Percentiles rank a stretch among this genome's conserved stretches.
These are phyloP conservation scores for Muntiacus muntjak DNA, from an alignment of 2,113 vertebrate species.

Conservation along the genomic window DNA sequence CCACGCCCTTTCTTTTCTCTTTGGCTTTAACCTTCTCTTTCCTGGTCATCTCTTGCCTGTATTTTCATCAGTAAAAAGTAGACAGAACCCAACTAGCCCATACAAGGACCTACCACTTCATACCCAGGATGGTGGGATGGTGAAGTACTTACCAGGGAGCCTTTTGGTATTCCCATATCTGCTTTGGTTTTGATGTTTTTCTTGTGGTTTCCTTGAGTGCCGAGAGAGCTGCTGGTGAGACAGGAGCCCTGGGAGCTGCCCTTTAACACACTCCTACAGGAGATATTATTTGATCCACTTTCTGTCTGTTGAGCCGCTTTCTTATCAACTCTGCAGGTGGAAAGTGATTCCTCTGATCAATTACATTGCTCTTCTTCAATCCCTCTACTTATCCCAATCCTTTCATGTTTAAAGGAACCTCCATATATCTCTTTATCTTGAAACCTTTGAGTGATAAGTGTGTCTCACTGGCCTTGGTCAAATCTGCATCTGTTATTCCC, in stretches of 20 bases:
- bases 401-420: constrained; percentile 80
- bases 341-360: constrained; percentile 86
- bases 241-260: constrained; percentile 82
- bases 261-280: constrained; percentile 87
- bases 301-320: constrained; percentile 81
- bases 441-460: constrained; percentile 80
- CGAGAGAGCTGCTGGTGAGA: constrained; percentile 80
- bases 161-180: constrained; percentile 84
- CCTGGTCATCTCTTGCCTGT: neutral
- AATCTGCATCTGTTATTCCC: constrained; percentile 83
- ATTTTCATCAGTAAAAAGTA: neutral
- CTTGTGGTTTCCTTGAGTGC: constrained; percentile 86
- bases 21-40: neutral
- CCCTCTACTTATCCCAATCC: constrained; percentile 76
- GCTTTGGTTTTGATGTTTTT: constrained; percentile 85
- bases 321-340: constrained; percentile 88
- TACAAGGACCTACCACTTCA: neutral
- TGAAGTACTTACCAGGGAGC: constrained; percentile 84
- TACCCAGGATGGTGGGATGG: neutral
- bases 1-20: neutral
- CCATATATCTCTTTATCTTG: constrained; percentile 76
- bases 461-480: constrained; percentile 79
- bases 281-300: constrained; percentile 87
- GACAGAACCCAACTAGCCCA: neutral
- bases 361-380: constrained; percentile 81